Evolutionary conservation across 2,888 invertebrate genomes (phyloP), one percentile per base, ranked within the genome.

Genomic region (Lissocephala sabroskyi): DNA sequence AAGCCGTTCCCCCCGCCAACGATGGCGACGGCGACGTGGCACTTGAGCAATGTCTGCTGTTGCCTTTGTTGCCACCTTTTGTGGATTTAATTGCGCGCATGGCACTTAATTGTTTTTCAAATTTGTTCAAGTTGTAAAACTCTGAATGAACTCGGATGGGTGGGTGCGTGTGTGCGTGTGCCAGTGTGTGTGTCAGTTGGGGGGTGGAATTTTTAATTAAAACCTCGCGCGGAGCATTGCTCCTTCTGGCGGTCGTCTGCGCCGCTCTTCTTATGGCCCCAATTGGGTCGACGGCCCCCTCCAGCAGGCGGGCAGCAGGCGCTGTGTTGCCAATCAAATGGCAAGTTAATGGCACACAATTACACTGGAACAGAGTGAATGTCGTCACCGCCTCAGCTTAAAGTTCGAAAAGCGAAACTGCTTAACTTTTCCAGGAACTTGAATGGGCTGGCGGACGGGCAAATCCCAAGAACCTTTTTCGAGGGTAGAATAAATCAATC

Each of bases 101-200:
- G 81, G 76, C 79, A 82, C 82, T 80, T 81, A 80, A 81, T 81
- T 82, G 82, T 82, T 81, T 81, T 80, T 79, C 76, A 78, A 79
- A 78, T 73, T 73, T 75, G 71, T 75, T 77, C 71, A 57, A 77
- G 58, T 64, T 71, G 78, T 74, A 74, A 73, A 77, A 59, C 65
- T 58, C 66, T 56, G 62, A 62, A 56, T 53, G 56, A 62, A 64
- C 56, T 53, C 45, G 62, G 64, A 52, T 60, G 52, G 43, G 56
- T 45, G 49, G n/a, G 29, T 53, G 50, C 56, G 53, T 35, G 42
- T 49, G 41, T 59, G 42, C 26, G 43, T 32, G 45, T 64, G 68
- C 55, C 65, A 55, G 59, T 73, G 35, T 56, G 52, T 32, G 45
- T 64, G 68, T 53, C 65, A 55, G 59, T 73, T 18, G 55, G 52